A percentile compares a stretch with the other conserved stretches of the same genome.
phyloP scores from a whole-genome alignment of 2,113 vertebrate species.

The Etheostoma cragini region DNA sequence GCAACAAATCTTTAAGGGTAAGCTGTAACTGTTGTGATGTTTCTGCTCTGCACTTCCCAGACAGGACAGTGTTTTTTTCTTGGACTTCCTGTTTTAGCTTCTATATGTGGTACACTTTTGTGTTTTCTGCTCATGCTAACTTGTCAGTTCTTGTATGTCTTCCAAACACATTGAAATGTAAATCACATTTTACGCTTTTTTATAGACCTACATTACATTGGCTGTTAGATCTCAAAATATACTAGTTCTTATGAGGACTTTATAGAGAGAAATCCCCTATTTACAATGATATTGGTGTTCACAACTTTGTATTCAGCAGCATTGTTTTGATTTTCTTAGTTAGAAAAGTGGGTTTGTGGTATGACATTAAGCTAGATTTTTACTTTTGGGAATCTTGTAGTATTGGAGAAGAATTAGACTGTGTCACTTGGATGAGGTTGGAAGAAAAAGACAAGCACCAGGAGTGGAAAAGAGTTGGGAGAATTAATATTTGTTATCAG shows the following conservation, averaged over 20 bases:
- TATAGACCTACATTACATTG: neutral
- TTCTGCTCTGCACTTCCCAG: neutral
- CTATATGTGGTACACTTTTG: neutral
- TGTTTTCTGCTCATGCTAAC: neutral
- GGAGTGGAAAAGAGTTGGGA: too few relatives aligned
- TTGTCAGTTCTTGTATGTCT: neutral
- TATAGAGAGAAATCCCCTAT: neutral
- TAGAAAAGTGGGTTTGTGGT: neutral
- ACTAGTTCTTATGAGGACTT: neutral
- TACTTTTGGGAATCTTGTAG: neutral
- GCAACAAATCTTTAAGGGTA: neutral
- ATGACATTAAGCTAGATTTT: neutral
- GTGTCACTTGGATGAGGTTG: neutral
- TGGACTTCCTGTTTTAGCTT: neutral
- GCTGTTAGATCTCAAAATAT: neutral
- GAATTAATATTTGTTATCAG: too few relatives aligned
- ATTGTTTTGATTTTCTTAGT: neutral
- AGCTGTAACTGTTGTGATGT: neutral
- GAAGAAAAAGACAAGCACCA: too few relatives aligned
- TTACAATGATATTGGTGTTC: neutral
- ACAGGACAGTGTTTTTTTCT: neutral
- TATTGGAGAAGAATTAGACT: neutral
- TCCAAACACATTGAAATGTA: neutral
- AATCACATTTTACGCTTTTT: neutral
- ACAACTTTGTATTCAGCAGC: neutral